These are phyloP conservation scores for Physella acuta DNA, from an alignment of 1,140 invertebrate genomes.

Conservation along the genomic window DNA sequence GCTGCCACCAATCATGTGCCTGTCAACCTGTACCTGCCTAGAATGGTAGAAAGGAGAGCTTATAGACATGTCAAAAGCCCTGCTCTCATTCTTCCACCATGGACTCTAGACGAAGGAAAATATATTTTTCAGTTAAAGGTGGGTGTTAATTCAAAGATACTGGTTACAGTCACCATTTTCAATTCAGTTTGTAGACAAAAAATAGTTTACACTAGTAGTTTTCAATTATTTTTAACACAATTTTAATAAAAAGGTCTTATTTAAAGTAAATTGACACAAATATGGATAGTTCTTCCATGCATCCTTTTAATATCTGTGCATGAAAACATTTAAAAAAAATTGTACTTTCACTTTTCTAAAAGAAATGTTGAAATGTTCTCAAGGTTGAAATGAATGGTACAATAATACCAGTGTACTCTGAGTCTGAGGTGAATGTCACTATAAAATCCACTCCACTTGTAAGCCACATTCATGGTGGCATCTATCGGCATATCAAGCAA, in stretches of 20 bases:
- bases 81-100: conserved; percentile 2
- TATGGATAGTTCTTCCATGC: too few species aligned
- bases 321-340: too few species aligned
- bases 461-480: conserved; percentile 35
- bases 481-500: conserved; percentile 20
- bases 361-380: not conserved
- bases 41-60: too few species aligned
- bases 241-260: too few species aligned
- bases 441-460: conserved; percentile 29
- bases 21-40: not conserved
- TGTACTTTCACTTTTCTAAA: not conserved
- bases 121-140: conserved; percentile 8
- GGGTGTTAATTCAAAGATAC: too few species aligned
- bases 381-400: conserved; percentile 40
- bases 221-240: too few species aligned
- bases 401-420: conserved; percentile 33
- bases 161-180: too few species aligned
- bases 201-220: too few species aligned
- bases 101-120: not conserved
- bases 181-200: too few species aligned
- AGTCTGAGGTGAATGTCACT: conserved; percentile 10
- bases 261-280: too few species aligned
- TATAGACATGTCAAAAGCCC: not conserved
- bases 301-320: too few species aligned
- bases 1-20: not conserved